Percentiles rank a stretch among this genome's conserved stretches.
Evolutionary conservation across 2,888 invertebrate genomes (phyloP).

Genomic region (Parapristionchus giblindavisi): DNA sequence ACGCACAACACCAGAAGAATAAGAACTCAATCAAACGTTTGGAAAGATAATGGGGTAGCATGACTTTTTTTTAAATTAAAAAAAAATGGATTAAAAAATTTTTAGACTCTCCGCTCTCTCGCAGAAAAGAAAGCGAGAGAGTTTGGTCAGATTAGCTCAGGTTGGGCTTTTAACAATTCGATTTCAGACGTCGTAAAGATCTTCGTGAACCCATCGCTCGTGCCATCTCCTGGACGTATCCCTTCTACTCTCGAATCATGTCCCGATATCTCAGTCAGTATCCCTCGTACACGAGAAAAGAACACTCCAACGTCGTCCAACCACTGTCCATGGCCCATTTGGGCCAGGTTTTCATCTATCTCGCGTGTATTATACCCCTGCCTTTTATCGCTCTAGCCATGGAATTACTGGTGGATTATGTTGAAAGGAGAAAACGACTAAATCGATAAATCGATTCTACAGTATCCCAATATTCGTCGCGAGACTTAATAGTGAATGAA

Average conservation of each 20-base stretch:
- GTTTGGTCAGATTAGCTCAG: too few relatives aligned
- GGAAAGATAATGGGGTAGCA: too few relatives aligned
- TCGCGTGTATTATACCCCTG: not conserved
- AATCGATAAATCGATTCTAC: too few relatives aligned
- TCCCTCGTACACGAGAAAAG: not conserved
- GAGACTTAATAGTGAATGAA: too few relatives aligned
- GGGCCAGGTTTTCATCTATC: slow-evolving; percentile 2
- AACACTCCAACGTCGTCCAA: not conserved
- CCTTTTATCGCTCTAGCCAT: not conserved
- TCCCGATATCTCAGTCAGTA: slow-evolving; percentile 28
- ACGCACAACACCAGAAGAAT: too few relatives aligned
- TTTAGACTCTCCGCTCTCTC: not conserved
- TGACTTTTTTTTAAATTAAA: too few relatives aligned
- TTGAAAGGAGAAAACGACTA: not conserved
- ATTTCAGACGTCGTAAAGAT: slow-evolving; percentile 1
- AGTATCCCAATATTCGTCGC: too few relatives aligned
- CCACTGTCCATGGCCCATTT: not conserved
- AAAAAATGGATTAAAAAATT: not conserved
- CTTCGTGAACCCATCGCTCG: slow-evolving; percentile 19
- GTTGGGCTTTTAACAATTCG: not conserved
- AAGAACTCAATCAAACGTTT: too few relatives aligned
- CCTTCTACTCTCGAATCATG: slow-evolving; percentile 27
- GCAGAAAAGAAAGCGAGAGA: too few relatives aligned
- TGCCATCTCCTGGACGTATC: not conserved
- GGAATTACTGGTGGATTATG: not conserved